Conservation (phyloP, 2,113 vertebrate species). For the Equus quagga region DNA sequence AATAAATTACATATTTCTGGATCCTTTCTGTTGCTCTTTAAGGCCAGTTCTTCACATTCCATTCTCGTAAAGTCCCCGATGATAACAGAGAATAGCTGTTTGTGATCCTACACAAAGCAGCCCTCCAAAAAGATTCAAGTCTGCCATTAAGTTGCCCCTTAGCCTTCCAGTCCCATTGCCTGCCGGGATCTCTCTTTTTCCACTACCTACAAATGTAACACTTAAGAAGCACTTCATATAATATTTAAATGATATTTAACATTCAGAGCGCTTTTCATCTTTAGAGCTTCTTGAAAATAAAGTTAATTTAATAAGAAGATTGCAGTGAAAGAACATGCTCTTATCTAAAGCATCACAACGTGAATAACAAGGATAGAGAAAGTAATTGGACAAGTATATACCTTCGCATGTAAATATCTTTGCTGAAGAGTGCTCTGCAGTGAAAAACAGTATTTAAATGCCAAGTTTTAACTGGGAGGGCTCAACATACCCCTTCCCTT, state of each 20-base stretch:
- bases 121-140: background rate
- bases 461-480: background rate
- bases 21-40: background rate
- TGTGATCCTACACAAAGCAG: background rate
- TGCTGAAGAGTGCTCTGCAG: background rate
- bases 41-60: background rate
- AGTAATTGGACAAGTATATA: constrained; percentile 58
- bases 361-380: constrained; percentile 53
- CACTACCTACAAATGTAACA: constrained; percentile 50
- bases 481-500: background rate
- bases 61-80: background rate
- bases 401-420: constrained; percentile 56
- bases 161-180: background rate
- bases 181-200: background rate
- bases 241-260: constrained; percentile 82
- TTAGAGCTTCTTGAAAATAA: constrained; percentile 78
- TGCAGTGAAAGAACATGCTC: constrained; percentile 62
- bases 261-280: constrained; percentile 75
- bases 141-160: background rate
- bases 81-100: background rate
- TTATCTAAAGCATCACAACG: constrained; percentile 54
- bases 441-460: constrained; percentile 26
- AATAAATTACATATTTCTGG: background rate
- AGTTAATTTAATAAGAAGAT: constrained; percentile 81
- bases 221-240: constrained; percentile 73